phyloP scores from a whole-genome alignment of 2,797 vertebrate species.

The Choloepus didactylus region DNA sequence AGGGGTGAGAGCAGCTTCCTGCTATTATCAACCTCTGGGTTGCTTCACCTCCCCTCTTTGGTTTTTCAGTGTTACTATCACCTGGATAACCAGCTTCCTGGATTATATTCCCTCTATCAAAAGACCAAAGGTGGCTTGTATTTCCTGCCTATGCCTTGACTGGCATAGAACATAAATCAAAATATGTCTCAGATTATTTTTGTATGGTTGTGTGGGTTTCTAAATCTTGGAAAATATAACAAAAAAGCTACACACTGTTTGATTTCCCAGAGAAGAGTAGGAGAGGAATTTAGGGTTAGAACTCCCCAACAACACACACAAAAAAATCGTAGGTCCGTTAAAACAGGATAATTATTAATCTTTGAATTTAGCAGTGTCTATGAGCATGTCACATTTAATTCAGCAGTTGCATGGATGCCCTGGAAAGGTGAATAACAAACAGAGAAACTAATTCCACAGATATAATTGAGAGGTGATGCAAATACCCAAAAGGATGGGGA shows the following conservation, averaged over 20 bases:
- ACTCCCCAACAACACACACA: neutral
- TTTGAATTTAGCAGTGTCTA: neutral
- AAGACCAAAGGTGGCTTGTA: constrained; percentile 26
- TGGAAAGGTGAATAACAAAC: constrained; percentile 66
- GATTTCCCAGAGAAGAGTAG: neutral
- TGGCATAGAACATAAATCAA: constrained; percentile 46
- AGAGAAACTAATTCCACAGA: constrained; percentile 64
- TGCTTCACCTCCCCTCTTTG: neutral
- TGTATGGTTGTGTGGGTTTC: neutral
- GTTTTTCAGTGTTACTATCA: neutral
- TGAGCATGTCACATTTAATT: constrained; percentile 56
- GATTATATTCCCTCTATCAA: neutral
- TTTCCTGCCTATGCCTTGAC: constrained; percentile 25
- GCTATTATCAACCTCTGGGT: neutral
- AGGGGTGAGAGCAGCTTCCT: neutral
- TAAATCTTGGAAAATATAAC: constrained; percentile 62
- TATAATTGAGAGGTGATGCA: constrained; percentile 53
- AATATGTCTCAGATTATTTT: constrained; percentile 59
- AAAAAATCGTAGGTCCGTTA: constrained; percentile 32
- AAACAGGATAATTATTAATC: constrained; percentile 56
- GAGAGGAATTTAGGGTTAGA: constrained; percentile 46
- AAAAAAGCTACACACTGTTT: neutral
- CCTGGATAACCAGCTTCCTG: neutral
- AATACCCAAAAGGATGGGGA: constrained; percentile 59
- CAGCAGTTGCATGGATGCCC: constrained; percentile 37